Conservation (phyloP, 2,888 invertebrate species). For the Lasius fuliginosus region DNA sequence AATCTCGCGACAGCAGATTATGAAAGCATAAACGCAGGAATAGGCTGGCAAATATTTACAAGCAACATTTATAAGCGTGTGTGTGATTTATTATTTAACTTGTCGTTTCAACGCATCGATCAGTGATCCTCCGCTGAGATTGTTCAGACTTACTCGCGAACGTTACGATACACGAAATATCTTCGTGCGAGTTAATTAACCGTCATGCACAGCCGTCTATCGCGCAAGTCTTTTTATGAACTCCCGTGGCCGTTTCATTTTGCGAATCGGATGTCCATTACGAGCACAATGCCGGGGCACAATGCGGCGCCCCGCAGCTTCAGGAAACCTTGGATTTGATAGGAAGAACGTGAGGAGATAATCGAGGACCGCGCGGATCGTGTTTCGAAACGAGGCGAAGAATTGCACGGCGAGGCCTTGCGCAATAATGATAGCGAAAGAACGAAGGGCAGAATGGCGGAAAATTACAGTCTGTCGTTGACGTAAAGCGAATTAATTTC, state of each 20-base stretch:
- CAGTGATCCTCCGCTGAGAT: background rate
- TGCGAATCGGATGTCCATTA: conserved; percentile 51
- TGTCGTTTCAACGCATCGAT: background rate
- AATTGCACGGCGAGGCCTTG: conserved; percentile 29
- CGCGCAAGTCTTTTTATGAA: conserved; percentile 31
- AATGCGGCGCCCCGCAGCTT: conserved; percentile 38
- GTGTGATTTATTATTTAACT: conserved; percentile 21
- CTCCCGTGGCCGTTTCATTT: conserved; percentile 22
- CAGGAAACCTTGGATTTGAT: conserved; percentile 30
- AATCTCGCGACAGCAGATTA: background rate
- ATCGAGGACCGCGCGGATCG: conserved; percentile 39
- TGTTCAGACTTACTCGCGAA: background rate
- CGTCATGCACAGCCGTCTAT: conserved; percentile 49
- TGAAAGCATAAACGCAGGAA: background rate
- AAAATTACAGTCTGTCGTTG: conserved; percentile 61
- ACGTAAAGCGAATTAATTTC: conserved; percentile 60
- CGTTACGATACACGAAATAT: conserved; percentile 32
- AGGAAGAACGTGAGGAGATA: conserved; percentile 59
- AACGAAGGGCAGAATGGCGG: conserved; percentile 2
- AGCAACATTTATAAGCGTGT: background rate
- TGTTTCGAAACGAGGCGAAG: conserved; percentile 51
- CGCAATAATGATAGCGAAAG: conserved; percentile 19
- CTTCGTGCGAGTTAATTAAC: conserved; percentile 40
- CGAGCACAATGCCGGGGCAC: conserved; percentile 38
- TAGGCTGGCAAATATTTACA: background rate